Conservation (phyloP, 1,140 invertebrate genomes). For the Leptinotarsa texana region DNA sequence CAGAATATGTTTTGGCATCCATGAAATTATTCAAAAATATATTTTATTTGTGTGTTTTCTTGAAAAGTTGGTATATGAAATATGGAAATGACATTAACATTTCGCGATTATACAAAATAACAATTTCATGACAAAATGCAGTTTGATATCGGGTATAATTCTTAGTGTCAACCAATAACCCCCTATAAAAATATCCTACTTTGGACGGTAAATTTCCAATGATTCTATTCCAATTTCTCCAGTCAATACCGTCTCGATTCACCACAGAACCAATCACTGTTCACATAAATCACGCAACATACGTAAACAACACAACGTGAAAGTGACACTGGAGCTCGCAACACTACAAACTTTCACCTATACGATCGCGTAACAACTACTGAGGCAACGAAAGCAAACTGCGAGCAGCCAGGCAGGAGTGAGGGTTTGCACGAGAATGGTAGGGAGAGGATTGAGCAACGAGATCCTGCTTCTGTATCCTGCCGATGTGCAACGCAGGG, state of each 20-base stretch:
- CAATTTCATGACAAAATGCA: no score
- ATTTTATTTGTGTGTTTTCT: no score
- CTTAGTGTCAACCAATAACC: no score
- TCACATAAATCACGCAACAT: neutral
- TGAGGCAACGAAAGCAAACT: neutral
- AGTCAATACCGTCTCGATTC: neutral
- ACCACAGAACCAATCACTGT: neutral
- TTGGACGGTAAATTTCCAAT: no score
- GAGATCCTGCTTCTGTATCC: neutral
- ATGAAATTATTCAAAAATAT: no score
- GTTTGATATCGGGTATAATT: no score
- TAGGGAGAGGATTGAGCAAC: slow-evolving; percentile 5
- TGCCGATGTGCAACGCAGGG: neutral
- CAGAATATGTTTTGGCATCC: no score
- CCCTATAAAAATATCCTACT: no score
- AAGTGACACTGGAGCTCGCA: neutral
- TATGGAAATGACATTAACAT: no score
- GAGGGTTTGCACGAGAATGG: neutral
- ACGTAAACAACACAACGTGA: neutral
- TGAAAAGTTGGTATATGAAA: no score
- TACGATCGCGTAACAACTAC: neutral
- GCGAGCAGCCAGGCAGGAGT: neutral
- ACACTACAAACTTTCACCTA: neutral
- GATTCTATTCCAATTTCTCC: neutral
- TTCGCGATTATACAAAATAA: no score